Conservation (phyloP, 1,140 invertebrate genomes). For the Pachyrhynchus sulphureomaculatus region DNA sequence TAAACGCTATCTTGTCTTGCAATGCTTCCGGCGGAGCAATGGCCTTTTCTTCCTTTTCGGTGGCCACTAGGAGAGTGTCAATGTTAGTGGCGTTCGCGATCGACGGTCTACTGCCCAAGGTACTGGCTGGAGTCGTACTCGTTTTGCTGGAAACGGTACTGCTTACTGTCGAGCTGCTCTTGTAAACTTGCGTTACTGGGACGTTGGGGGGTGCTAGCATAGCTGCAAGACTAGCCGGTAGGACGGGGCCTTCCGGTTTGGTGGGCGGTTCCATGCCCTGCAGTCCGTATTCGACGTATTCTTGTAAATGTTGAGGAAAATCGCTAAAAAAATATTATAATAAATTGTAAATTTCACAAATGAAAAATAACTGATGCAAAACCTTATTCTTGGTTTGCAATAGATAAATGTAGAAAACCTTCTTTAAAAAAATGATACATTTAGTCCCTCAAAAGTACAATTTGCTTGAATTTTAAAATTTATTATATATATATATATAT, state of each 20-base stretch:
- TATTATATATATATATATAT: no score
- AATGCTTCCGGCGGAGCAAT: slow-evolving; percentile 80
- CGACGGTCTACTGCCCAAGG: slow-evolving; percentile 67
- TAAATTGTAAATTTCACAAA: no score
- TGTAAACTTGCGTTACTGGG: slow-evolving; percentile 51
- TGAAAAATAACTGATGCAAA: no score
- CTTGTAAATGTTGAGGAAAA: slow-evolving; percentile 78
- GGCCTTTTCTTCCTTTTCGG: slow-evolving; percentile 91
- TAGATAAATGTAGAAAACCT: no score
- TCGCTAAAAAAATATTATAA: no score
- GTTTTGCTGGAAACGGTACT: slow-evolving; percentile 47
- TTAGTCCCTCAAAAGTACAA: no score
- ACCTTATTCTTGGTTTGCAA: no score
- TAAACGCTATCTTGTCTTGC: slow-evolving; percentile 98
- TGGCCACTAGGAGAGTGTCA: slow-evolving; percentile 92
- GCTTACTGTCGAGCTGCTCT: slow-evolving; percentile 57
- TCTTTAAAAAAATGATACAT: no score
- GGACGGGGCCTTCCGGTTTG: slow-evolving; percentile 70
- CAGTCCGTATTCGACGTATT: slow-evolving; percentile 43
- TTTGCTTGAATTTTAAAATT: no score
- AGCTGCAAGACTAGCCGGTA: slow-evolving; percentile 64
- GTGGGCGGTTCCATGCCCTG: slow-evolving; percentile 81
- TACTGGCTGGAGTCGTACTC: slow-evolving; percentile 41
- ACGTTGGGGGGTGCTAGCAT: slow-evolving; percentile 60
- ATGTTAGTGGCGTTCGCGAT: slow-evolving; percentile 99